phyloP scores from a whole-genome alignment of 2,888 invertebrate species.

The Physocephala rufipes region DNA sequence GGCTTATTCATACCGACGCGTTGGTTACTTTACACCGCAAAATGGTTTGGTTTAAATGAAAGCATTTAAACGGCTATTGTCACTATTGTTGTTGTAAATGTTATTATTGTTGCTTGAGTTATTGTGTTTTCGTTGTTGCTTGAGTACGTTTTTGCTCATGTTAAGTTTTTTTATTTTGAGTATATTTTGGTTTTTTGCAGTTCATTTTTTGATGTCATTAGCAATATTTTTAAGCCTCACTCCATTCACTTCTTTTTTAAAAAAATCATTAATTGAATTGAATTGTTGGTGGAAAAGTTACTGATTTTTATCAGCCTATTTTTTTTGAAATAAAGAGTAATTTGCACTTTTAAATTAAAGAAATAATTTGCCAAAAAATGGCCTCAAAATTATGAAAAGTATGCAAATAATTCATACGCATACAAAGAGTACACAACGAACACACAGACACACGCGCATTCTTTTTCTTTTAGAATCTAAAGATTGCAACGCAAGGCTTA shows the following conservation, averaged over 20 bases:
- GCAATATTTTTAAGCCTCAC: no score
- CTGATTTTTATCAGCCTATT: no score
- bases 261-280: not conserved
- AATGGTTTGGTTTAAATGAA: conserved; percentile 16
- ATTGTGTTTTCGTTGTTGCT: no score
- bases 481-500: not conserved
- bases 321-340: no score
- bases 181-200: no score
- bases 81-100: not conserved
- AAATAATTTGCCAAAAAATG: no score
- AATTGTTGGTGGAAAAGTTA: no score
- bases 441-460: not conserved
- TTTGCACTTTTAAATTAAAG: no score
- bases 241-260: not conserved
- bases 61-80: conserved; percentile 18
- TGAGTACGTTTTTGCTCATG: no score
- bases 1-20: not conserved
- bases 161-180: no score
- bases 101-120: not conserved
- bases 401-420: not conserved
- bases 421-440: not conserved
- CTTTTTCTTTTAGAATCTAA: not conserved
- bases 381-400: no score
- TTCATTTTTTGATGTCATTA: no score
- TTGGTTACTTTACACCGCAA: not conserved